These are phyloP conservation scores for Eira barbara DNA, from an alignment of 2,113 vertebrate species.

Conservation along the genomic window DNA sequence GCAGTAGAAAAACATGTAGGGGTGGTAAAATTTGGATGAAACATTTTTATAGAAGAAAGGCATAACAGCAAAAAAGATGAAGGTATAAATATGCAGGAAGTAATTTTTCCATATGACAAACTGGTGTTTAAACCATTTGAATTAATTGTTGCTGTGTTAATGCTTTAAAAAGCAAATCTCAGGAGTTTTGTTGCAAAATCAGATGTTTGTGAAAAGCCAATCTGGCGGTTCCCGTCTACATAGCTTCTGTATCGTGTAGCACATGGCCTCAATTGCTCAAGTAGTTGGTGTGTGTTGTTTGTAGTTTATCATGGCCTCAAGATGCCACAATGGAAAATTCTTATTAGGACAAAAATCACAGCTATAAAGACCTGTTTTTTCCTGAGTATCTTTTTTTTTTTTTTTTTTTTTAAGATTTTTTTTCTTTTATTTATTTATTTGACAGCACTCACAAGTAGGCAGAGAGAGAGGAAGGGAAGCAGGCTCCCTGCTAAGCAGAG, in stretches of 20 bases:
- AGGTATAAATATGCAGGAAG: neutral
- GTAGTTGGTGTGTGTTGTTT: neutral
- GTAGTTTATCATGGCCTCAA: neutral
- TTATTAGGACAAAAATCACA: neutral
- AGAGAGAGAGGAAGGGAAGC: too few species aligned
- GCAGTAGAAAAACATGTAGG: neutral
- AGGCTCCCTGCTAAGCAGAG: too few species aligned
- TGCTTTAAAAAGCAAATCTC: neutral
- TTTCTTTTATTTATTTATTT: too few species aligned
- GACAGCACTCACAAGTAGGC: too few species aligned
- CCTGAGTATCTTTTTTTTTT: too few species aligned
- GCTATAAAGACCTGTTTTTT: neutral
- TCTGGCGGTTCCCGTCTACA: neutral
- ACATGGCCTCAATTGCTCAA: neutral
- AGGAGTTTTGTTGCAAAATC: neutral
- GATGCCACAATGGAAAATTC: neutral
- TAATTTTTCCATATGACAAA: neutral
- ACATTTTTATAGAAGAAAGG: neutral
- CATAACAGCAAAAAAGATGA: neutral
- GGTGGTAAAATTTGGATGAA: neutral
- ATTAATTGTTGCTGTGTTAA: neutral
- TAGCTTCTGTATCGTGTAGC: neutral
- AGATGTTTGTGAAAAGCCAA: neutral
- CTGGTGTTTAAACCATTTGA: neutral
- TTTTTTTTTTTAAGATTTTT: too few species aligned